Evolutionary conservation across 2,797 vertebrate species (phyloP), one percentile per base, ranked within the genome.

Genomic region (Intellagama lesueurii): DNA sequence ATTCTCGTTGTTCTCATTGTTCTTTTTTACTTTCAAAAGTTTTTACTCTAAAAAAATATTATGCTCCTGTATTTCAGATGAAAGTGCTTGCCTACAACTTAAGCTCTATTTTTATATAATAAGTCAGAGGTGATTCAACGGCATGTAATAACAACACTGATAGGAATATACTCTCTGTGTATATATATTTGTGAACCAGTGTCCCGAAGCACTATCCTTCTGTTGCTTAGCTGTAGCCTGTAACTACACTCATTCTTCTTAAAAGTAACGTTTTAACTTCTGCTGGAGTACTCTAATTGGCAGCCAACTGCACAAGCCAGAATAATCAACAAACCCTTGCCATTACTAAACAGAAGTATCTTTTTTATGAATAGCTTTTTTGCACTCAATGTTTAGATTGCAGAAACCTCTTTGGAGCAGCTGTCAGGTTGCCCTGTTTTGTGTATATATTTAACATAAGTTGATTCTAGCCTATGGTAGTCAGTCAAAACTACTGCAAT

Each of bases 251-350:
- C 73, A 24, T 76, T 76, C 24, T 19, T 24, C 35, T 12, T 4
- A 76, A 76, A 19, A 44, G 73, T 40, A 44, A 76, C 35, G 44
- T 76, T 40, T 40, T 16, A 76, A 76, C 6, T 28, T 76, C n/a
- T 76, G n/a, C n/a, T 35, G 16, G 32, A 73, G 35, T 76, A 22
- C 2, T 76, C 40, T n/a, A 40, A 76, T 19, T 40, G 19, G 44
- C 40, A 26, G 32, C 5, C 26, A 7, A 17, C 40, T 44, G 40
- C 44, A 28, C 8, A 32, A 35, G 72, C 44, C 75, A 75, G 84
- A 77, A 86, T 86, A 64, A 64, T 77, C 72, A 86, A 77, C 72
- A 86, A 86, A 77, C 24, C 52, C 49, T 22, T n/a, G 17, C 78
- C 60, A 44, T 66, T 76, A 64, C 35, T 86, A 76, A 66, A 60